Percentiles rank a stretch among this genome's conserved stretches.
Evolutionary conservation across 2,113 vertebrate species (phyloP).

Genomic region (Psephotus haematonotus): DNA sequence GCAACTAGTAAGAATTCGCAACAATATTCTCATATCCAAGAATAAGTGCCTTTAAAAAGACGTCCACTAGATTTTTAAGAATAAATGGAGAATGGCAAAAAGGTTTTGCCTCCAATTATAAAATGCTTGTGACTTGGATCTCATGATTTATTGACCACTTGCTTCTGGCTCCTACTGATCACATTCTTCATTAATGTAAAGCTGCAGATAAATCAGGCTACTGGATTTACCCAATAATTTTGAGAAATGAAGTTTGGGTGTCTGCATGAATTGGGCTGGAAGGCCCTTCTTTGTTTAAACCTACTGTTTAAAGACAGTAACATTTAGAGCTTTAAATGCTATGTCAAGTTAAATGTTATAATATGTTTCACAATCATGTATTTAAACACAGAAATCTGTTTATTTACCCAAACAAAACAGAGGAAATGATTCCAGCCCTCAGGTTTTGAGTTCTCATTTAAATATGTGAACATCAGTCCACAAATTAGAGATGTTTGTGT

Average conservation of each 20-base stretch:
- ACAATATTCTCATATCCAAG: not conserved
- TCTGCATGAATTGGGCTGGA: not conserved
- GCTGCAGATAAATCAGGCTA: not conserved
- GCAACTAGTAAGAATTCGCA: not conserved
- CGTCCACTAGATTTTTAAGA: not conserved
- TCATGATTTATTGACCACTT: not conserved
- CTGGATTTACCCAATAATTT: not conserved
- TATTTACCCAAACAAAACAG: slow-evolving; percentile 87
- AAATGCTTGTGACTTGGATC: not conserved
- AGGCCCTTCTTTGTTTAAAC: not conserved
- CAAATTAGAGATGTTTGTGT: slow-evolving; percentile 81
- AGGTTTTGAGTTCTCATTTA: slow-evolving; percentile 79
- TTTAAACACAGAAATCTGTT: slow-evolving; percentile 86
- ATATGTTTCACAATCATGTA: slow-evolving; percentile 67
- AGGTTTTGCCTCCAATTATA: not conserved
- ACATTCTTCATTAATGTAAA: not conserved
- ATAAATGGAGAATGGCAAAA: not conserved
- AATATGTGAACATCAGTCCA: slow-evolving; percentile 81
- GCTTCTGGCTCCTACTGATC: not conserved
- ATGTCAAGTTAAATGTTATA: slow-evolving; percentile 8
- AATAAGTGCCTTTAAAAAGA: not conserved
- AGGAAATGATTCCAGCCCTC: slow-evolving; percentile 85
- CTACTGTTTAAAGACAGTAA: not conserved
- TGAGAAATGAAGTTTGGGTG: not conserved
- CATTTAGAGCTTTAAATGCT: not conserved